Evolutionary conservation across 1,140 invertebrate genomes (phyloP).

Genomic region (Stratiolaelaps scimitus): DNA sequence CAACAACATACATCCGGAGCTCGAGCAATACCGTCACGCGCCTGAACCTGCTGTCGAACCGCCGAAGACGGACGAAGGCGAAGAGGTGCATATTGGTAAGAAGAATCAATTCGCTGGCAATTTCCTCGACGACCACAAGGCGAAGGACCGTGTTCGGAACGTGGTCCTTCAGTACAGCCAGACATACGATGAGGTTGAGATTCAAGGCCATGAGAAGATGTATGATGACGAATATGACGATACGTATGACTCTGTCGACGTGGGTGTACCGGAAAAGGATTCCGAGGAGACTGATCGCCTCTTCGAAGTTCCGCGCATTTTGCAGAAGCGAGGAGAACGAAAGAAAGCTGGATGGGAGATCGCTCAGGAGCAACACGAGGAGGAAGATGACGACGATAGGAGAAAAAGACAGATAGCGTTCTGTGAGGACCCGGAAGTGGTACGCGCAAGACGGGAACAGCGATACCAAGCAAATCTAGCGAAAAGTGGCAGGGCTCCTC

Average conservation of each 20-base stretch:
- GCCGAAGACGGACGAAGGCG: neutral
- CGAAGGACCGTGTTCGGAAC: neutral
- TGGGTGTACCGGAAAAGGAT: neutral
- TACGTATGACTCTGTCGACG: conserved; percentile 13
- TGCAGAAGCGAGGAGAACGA: neutral
- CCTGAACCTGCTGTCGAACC: neutral
- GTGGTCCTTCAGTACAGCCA: neutral
- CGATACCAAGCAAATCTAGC: conserved; percentile 6
- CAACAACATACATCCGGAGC: conserved; percentile 23
- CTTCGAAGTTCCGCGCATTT: neutral
- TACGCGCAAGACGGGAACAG: conserved; percentile 12
- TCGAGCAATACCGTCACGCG: neutral
- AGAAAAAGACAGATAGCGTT: conserved; percentile 3
- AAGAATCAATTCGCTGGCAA: neutral
- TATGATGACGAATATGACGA: conserved; percentile 25
- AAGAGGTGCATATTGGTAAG: conserved; percentile 7
- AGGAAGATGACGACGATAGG: neutral
- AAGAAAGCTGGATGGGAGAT: neutral
- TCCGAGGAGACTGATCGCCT: neutral
- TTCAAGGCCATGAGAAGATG: neutral
- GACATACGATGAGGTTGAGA: neutral
- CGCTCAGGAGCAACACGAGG: neutral
- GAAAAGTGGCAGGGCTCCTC: neutral
- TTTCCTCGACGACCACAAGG: neutral
- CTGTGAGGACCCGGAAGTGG: conserved; percentile 22